Evolutionary conservation across 1,140 invertebrate genomes (phyloP).

Genomic region (Archivesica marissinica): DNA sequence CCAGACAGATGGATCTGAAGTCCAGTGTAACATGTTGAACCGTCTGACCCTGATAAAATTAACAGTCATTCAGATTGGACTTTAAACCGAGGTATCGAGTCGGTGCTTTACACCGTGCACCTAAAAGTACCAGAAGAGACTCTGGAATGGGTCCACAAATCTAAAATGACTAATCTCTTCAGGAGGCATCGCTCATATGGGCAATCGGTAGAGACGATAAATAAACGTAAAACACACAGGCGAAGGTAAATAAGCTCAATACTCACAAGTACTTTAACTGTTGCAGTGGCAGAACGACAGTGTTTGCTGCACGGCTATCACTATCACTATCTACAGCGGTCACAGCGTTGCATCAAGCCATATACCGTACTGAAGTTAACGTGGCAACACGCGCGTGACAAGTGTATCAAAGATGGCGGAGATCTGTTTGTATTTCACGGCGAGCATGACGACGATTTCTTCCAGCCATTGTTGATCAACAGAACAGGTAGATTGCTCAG

Average conservation of each 20-base stretch:
- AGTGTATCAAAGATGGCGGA: constrained; percentile 14
- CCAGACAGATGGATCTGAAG: too few species aligned
- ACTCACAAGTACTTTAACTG: neutral
- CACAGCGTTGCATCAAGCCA: neutral
- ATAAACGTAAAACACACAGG: too few species aligned
- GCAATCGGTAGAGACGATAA: too few species aligned
- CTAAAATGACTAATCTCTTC: too few species aligned
- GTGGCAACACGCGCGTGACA: constrained; percentile 26
- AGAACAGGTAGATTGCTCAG: neutral
- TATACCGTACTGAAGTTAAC: neutral
- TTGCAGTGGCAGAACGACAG: neutral
- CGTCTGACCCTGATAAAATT: too few species aligned
- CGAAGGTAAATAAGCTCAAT: neutral
- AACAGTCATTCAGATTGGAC: too few species aligned
- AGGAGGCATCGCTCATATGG: too few species aligned
- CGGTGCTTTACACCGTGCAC: too few species aligned
- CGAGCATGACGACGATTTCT: neutral
- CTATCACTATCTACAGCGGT: neutral
- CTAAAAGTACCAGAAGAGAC: too few species aligned
- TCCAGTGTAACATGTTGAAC: too few species aligned
- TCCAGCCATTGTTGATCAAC: constrained; percentile 19
- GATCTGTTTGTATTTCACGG: constrained; percentile 35
- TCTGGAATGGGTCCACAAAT: too few species aligned
- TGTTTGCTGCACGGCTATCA: neutral
- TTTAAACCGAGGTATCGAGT: too few species aligned